Conservation (phyloP, 2,888 invertebrate genomes). For the Selenia dentaria region DNA sequence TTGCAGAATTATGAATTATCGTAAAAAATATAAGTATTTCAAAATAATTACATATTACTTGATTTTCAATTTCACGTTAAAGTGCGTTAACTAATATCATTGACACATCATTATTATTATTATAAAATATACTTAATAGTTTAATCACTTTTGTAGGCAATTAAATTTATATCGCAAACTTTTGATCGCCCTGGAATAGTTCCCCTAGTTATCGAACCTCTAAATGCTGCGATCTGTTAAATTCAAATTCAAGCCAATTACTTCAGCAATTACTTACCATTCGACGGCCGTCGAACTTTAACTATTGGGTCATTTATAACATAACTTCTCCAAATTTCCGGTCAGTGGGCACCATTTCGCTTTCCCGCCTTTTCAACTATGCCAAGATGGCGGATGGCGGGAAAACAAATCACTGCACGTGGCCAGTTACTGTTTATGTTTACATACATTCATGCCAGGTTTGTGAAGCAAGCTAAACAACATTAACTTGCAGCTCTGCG, state of each 20-base stretch:
- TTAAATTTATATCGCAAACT: slow-evolving; percentile 17
- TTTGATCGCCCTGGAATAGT: slow-evolving; percentile 18
- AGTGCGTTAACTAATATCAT: too few species aligned
- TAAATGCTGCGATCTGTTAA: slow-evolving; percentile 48
- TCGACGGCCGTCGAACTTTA: slow-evolving; percentile 60
- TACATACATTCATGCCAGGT: slow-evolving; percentile 33
- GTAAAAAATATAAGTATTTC: too few species aligned
- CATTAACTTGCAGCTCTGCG: slow-evolving; percentile 20
- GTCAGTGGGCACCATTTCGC: slow-evolving; percentile 49
- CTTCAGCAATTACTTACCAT: slow-evolving; percentile 67
- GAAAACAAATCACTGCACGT: slow-evolving; percentile 48
- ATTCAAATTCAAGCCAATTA: slow-evolving; percentile 52
- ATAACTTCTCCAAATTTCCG: slow-evolving; percentile 51
- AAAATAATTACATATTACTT: too few species aligned
- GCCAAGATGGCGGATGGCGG: slow-evolving; percentile 47
- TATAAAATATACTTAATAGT: too few species aligned
- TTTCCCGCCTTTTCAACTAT: slow-evolving; percentile 42
- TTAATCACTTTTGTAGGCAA: too few species aligned
- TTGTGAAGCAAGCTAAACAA: slow-evolving; percentile 22
- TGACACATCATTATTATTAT: too few species aligned
- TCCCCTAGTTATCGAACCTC: slow-evolving; percentile 17
- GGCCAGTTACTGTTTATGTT: slow-evolving; percentile 45
- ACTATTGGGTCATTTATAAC: slow-evolving; percentile 74
- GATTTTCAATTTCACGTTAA: too few species aligned
- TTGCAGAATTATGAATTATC: too few species aligned